phyloP scores from a whole-genome alignment of 1,140 invertebrate genomes.

The Nasonia vitripennis region DNA sequence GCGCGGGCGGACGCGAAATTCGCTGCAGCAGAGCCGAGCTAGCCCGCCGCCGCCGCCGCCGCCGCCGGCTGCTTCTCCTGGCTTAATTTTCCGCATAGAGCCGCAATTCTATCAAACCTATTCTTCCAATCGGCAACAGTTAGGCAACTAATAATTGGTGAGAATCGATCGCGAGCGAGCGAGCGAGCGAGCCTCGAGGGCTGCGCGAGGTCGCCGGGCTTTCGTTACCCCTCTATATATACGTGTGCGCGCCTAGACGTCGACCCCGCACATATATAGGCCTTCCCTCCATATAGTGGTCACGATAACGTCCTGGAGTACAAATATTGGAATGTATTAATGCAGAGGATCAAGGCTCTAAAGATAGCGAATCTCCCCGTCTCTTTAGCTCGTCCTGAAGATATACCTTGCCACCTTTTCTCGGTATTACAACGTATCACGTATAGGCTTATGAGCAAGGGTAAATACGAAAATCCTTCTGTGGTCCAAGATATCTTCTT shows the following conservation, averaged over 20 bases:
- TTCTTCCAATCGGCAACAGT: conserved; percentile 66
- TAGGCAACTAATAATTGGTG: conserved; percentile 68
- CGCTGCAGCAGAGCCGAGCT: not conserved
- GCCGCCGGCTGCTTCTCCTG: conserved; percentile 36
- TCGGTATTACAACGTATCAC: no score
- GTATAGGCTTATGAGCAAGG: no score
- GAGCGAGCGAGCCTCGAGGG: conserved; percentile 42
- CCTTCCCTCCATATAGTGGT: conserved; percentile 42
- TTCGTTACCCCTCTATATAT: not conserved
- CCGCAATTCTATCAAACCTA: conserved; percentile 67
- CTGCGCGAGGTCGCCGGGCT: not conserved
- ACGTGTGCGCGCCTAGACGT: not conserved
- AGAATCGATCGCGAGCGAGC: conserved; percentile 60
- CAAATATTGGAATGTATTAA: no score
- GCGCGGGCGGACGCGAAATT: conserved; percentile 32
- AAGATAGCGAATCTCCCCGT: no score
- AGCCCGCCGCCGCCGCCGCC: conserved; percentile 8
- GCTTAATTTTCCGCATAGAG: conserved; percentile 64
- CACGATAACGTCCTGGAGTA: no score
- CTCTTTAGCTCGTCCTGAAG: no score
- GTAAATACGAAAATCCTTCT: no score
- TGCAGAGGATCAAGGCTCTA: no score
- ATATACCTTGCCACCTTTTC: no score
- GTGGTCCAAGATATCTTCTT: no score
- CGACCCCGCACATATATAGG: conserved; percentile 46